These are phyloP conservation scores for Pinctada fucata DNA, from an alignment of 2,888 invertebrate genomes.

Conservation along the genomic window DNA sequence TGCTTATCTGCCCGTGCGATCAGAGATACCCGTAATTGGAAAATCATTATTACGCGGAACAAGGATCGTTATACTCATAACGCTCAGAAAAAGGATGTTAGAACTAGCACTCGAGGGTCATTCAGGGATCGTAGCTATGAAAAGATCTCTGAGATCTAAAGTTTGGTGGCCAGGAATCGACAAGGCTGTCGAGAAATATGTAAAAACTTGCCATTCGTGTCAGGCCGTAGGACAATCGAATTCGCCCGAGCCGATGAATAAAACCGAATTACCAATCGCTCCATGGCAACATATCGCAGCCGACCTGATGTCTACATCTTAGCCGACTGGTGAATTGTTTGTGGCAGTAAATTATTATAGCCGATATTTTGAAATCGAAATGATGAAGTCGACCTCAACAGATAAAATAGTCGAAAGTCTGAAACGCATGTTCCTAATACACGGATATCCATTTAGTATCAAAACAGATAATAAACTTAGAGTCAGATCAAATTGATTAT, in stretches of 20 bases:
- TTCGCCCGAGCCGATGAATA: conserved; percentile 42
- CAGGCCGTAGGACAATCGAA: conserved; percentile 28
- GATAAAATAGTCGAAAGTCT: no score
- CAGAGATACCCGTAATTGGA: conserved; percentile 22
- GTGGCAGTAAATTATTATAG: no score
- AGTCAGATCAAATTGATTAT: no score
- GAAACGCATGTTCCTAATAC: no score
- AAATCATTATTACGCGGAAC: conserved; percentile 33
- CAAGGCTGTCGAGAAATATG: conserved; percentile 33
- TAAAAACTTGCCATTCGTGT: conserved; percentile 40
- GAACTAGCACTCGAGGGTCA: conserved; percentile 42
- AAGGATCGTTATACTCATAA: conserved; percentile 18
- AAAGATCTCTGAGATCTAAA: conserved; percentile 38
- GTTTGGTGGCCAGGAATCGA: conserved; percentile 44
- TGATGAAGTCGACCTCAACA: no score
- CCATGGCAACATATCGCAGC: conserved; percentile 50
- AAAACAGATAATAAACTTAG: no score
- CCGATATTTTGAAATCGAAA: no score
- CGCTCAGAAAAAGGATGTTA: conserved; percentile 14
- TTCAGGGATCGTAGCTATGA: conserved; percentile 36
- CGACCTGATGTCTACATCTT: conserved; percentile 22
- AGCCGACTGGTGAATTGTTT: no score
- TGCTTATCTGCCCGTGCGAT: conserved; percentile 14
- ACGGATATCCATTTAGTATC: no score
- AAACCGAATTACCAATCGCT: conserved; percentile 38